phyloP scores from a whole-genome alignment of 2,113 vertebrate genomes.

The Misgurnus mizolepis region DNA sequence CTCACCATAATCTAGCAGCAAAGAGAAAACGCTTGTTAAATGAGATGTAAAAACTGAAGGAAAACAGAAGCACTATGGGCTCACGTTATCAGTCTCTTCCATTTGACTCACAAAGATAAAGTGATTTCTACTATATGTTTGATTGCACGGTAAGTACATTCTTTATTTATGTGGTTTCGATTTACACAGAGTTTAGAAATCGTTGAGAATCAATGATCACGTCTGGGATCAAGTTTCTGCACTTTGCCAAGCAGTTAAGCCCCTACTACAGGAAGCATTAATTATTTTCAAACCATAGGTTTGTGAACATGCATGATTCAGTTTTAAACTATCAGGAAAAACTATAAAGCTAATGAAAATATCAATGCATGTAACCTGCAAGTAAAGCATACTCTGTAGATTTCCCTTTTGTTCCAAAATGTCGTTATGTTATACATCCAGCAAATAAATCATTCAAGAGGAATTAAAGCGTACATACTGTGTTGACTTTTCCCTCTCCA shows the following conservation, averaged over 20 bases:
- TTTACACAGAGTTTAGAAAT: background rate
- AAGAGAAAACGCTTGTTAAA: slow-evolving; percentile 50
- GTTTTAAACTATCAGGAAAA: background rate
- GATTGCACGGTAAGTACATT: background rate
- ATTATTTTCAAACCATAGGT: background rate
- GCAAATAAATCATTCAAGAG: slow-evolving; percentile 8
- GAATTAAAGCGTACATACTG: background rate
- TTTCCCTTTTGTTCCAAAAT: background rate
- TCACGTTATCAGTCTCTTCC: slow-evolving; percentile 46
- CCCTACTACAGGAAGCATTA: background rate
- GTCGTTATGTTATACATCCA: slow-evolving; percentile 7
- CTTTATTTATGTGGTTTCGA: background rate
- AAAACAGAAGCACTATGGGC: slow-evolving; percentile 57
- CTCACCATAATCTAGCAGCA: slow-evolving; percentile 54
- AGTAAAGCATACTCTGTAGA: background rate
- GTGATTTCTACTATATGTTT: background rate
- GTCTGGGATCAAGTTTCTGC: background rate
- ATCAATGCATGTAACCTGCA: background rate
- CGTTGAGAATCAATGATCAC: background rate
- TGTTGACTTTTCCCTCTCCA: background rate
- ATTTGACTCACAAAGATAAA: slow-evolving; percentile 1
- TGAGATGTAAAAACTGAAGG: slow-evolving; percentile 45
- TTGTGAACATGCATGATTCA: no score
- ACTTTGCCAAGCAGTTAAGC: background rate
- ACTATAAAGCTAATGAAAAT: background rate